These are phyloP conservation scores for Eurosta solidaginis DNA, from an alignment of 1,140 invertebrate genomes.

Conservation along the genomic window DNA sequence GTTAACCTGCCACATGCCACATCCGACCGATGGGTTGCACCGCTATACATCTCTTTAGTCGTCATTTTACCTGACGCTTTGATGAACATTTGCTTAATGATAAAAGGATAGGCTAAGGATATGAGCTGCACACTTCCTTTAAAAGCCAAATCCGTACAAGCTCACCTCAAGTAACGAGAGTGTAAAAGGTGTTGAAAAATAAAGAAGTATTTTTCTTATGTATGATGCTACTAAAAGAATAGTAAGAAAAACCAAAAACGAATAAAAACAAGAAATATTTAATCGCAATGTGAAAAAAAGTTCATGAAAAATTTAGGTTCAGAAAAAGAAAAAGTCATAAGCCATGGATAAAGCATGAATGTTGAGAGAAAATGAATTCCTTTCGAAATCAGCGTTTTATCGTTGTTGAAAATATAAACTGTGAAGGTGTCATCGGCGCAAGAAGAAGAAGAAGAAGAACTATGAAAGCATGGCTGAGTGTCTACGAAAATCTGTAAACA, in stretches of 20 bases:
- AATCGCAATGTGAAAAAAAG: not conserved
- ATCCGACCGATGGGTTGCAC: not conserved
- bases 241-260: no score
- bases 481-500: not conserved
- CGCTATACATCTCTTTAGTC: not conserved
- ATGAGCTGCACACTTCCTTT: not conserved
- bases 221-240: no score
- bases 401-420: not conserved
- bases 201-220: conserved; percentile 18
- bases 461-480: not conserved
- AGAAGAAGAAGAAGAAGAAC: not conserved
- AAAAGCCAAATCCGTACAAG: not conserved
- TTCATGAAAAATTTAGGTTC: conserved; percentile 8
- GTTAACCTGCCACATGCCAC: conserved; percentile 18
- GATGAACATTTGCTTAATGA: conserved; percentile 30
- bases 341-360: not conserved
- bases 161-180: not conserved
- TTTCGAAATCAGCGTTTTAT: not conserved
- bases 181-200: not conserved
- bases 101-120: conserved; percentile 25
- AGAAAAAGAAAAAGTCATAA: not conserved
- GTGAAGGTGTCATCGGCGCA: not conserved
- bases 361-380: not conserved
- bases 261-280: not conserved
- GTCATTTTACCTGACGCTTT: conserved; percentile 12